phyloP scores from a whole-genome alignment of 2,888 invertebrate species.

The Sympetrum striolatum region DNA sequence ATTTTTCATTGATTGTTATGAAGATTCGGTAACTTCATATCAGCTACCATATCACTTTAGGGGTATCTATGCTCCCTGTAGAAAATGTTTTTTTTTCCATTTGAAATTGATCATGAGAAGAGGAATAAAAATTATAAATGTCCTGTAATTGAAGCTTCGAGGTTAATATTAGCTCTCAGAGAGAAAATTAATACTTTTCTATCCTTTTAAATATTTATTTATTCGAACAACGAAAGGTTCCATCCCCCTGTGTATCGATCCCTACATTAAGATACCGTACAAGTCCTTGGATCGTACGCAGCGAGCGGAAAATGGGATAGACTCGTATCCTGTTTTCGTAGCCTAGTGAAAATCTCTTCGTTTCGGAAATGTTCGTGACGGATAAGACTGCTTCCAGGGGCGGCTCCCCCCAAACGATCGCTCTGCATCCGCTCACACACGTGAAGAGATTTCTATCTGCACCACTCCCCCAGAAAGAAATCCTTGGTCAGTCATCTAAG shows the following conservation, averaged over 20 bases:
- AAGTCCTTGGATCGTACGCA: neutral
- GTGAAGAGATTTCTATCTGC: neutral
- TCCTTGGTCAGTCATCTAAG: too few relatives aligned
- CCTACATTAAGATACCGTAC: neutral
- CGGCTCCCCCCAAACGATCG: neutral
- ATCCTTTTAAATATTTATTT: too few relatives aligned
- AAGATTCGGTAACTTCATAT: too few relatives aligned
- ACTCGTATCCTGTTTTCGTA: neutral
- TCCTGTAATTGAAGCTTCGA: too few relatives aligned
- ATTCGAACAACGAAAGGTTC: neutral
- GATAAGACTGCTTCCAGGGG: neutral
- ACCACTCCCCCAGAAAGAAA: neutral
- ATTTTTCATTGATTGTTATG: too few relatives aligned
- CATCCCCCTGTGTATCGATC: neutral
- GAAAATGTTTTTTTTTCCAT: too few relatives aligned
- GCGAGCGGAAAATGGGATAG: neutral
- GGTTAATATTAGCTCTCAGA: too few relatives aligned
- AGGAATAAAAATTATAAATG: too few relatives aligned
- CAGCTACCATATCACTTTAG: too few relatives aligned
- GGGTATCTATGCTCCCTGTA: too few relatives aligned
- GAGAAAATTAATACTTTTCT: too few relatives aligned
- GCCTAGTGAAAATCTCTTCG: neutral
- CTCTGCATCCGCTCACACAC: neutral
- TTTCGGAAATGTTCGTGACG: neutral
- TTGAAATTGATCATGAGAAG: too few relatives aligned